These are phyloP conservation scores for Ursus arctos DNA, from an alignment of 2,113 vertebrate genomes.

Conservation along the genomic window DNA sequence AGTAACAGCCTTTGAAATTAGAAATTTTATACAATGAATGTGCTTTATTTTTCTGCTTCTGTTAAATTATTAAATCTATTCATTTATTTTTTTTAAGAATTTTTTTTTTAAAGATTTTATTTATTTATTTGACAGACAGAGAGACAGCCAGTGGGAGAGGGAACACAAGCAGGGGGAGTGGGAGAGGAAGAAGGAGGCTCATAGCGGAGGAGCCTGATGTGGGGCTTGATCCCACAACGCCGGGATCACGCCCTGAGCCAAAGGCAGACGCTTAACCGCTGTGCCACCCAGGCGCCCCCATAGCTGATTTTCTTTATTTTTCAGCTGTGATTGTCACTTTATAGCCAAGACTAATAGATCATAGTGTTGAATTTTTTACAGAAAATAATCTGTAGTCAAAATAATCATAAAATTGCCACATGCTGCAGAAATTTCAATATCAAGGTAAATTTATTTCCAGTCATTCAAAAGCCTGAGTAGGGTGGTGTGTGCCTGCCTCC, in stretches of 20 bases:
- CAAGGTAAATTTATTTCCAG: background rate
- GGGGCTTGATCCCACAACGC: no score
- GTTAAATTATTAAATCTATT: background rate
- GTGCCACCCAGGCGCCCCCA: no score
- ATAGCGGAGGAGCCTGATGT: no score
- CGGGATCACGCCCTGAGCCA: no score
- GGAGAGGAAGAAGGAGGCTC: no score
- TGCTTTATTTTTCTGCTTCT: background rate
- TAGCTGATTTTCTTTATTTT: background rate
- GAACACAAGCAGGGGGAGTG: no score
- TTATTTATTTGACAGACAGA: no score
- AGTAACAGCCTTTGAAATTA: background rate
- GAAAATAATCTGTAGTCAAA: conserved; percentile 4
- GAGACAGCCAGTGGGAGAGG: no score
- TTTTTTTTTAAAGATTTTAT: no score
- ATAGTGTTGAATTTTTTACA: background rate
- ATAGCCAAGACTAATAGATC: background rate
- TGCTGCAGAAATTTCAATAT: background rate
- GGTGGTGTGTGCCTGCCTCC: background rate
- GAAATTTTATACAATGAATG: background rate
- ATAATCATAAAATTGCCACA: background rate
- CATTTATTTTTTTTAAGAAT: background rate
- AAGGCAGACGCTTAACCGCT: no score
- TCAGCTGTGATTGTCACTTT: conserved; percentile 2
- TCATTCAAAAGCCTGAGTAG: background rate